Evolutionary conservation across 2,888 invertebrate species (phyloP), one percentile per base, ranked within the genome.

Genomic region (Chymomyza fuscimana): DNA sequence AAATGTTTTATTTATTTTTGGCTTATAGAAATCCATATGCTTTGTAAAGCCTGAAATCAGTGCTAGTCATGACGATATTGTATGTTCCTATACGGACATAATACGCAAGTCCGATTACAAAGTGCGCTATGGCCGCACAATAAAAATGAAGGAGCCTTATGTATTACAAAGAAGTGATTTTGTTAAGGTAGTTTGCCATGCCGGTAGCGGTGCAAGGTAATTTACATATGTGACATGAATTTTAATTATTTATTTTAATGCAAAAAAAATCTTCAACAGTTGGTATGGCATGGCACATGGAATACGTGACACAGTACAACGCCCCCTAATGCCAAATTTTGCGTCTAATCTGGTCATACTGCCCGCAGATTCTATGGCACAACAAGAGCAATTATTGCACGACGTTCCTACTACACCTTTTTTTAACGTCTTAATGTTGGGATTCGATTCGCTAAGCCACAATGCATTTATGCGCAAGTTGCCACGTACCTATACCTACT

Each of bases 371-470:
- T 73, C 75, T 0, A 74, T 84, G 15, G 84, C 80, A 6, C 85
- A 86, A 16, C 79, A 79, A 52, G 79, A 77, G 4, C 10, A 10
- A 46, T 46, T 12, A 32, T 63, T 79, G 54, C 81, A 80, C 61
- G 87, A 86, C 58, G 40, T 77, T 12, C 67, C 80, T 0, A 67
- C 78, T 9, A 77, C 73, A 36, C 79, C 87, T 0, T 85, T 88
- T 36, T 93, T 66, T 86, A 97, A 96, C 89, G 94, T 97, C 0
- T 91, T 98, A 0, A 96, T 97, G 93, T 94, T 97, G 76, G 97
- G 97, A 0, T 96, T 97, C 83, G 98, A 98, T 92, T 98, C 98
- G 0, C 91, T 98, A 0, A 97, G 98, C 0, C 94, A 95, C 63
- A 95, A 96, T 91, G 95, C 96, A 9, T 97, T 96, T 86, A 95